Evolutionary conservation across 1,140 invertebrate species (phyloP), one percentile per base, ranked within the genome.

Genomic region (Caenorhabditis inopinata): DNA sequence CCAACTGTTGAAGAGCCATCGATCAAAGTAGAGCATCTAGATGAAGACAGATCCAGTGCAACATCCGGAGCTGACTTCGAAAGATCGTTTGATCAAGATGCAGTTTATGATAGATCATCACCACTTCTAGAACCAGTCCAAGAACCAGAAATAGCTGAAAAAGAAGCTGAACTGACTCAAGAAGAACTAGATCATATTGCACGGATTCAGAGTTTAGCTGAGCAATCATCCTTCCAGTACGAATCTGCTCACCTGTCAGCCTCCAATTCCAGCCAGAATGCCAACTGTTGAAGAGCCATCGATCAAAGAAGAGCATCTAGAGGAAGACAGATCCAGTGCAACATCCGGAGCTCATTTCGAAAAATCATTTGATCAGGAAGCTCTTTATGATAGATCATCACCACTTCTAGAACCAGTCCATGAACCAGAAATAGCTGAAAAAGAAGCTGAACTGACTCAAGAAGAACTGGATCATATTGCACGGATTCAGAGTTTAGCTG

Each of bases 401-500:
- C n/a, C n/a, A n/a, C n/a, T n/a, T n/a, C n/a, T n/a, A n/a, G n/a
- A n/a, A n/a, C n/a, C n/a, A n/a, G n/a, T n/a, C n/a, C n/a, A 48
- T 48, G 47, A 48, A 48, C 47, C 47, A 18, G n/a, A 48, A 48
- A n/a, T 48, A 18, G 21, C n/a, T 48, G 12, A 48, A n/a, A 18
- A 48, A 11, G 68, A 32, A 12, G 29, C 27, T 18, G 77, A 78
- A 27, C 77, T n/a, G 6, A 76, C 68, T n/a, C 18, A 51, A 35
- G 49, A 68, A 18, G 46, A 81, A 18, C 1, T 58, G 32, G 76
- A 42, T 35, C 48, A 78, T 35, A 51, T 74, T 38, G 62, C 62
- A 29, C 16, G 35, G 16, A 42, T 78, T n/a, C n/a, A n/a, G n/a
- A n/a, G n/a, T n/a, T n/a, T n/a, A n/a, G n/a, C n/a, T n/a, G n/a